Evolutionary conservation across 2,797 vertebrate species (phyloP), one percentile per base, ranked within the genome.

Genomic region (Spheniscus humboldti): DNA sequence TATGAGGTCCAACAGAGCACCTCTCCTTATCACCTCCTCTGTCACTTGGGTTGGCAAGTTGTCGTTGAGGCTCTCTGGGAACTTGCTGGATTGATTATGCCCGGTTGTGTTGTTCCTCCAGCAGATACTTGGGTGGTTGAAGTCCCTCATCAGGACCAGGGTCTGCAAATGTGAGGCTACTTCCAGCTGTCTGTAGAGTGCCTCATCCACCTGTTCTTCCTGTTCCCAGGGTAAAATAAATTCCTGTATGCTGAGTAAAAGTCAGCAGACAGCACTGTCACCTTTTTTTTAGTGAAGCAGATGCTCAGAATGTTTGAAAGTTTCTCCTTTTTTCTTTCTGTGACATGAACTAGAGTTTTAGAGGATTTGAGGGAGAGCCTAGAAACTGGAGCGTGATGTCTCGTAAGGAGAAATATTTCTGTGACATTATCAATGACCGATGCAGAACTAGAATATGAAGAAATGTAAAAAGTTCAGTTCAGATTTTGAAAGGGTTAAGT

Each of bases 11-110:
- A 67, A 30, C 57, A 82, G 37, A 86, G 23, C 50, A 81, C 43
- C 22, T 81, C 24, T 72, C 15, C 63, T 57, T 19, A 30, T 76
- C 27, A 52, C 27, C 25, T 63, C 17, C 41, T 67, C 59, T 83
- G 33, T 92, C 35, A 48, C 24, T 80, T 84, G 24, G 20, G 13
- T 27, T 7, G 2, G 28, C 28, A 88, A 73, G 33, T 20, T 88
- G 55, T 57, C 52, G 18, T 16, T 0, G 0, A 7, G 53, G 23
- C 24, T 81, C 18, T 74, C 18, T 7, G 5, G 45, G 43, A 84
- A n/a, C 23, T 88, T 79, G 3, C 41, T 90, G 39, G 30, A n/a
- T 72, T 83, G 43, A 23, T 30, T 56, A 3, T 66, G 27, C 30
- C 18, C 11, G 74, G n/a, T 16, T 27, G 25, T 50, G 27, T 69